Percentiles rank a stretch among this genome's conserved stretches.
These are phyloP conservation scores for Holacanthella duospinosa DNA, from an alignment of 2,888 invertebrate genomes.

Conservation along the genomic window DNA sequence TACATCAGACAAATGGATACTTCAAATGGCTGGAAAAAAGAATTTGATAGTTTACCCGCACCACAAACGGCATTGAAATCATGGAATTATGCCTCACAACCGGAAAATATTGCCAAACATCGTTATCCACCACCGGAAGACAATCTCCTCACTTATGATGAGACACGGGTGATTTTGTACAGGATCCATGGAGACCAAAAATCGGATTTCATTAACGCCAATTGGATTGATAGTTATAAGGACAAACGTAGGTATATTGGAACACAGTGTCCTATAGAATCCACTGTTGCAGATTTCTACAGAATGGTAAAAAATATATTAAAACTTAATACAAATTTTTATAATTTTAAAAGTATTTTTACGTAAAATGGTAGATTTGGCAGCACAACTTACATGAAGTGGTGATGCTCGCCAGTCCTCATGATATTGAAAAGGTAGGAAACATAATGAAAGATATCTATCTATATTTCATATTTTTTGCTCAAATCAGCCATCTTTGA, in stretches of 20 bases:
- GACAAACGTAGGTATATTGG: neutral
- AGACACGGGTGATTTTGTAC: conserved; percentile 1
- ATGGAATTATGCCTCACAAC: conserved; percentile 1
- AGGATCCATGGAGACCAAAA: neutral
- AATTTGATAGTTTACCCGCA: neutral
- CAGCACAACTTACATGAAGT: conserved; percentile 6
- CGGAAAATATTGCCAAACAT: conserved; percentile 5
- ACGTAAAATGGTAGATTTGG: neutral
- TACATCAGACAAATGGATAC: conserved; percentile 3
- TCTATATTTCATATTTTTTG: no score
- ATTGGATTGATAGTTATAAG: conserved; percentile 7
- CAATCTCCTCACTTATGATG: conserved; percentile 7
- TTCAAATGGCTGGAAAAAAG: neutral
- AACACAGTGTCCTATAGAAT: conserved; percentile 9
- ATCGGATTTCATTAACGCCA: conserved; percentile 10
- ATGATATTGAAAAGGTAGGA: conserved; percentile 11
- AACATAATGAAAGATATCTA: no score
- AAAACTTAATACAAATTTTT: neutral
- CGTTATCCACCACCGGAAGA: conserved; percentile 9
- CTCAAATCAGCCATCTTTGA: no score
- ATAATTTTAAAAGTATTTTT: neutral
- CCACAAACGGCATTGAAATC: neutral
- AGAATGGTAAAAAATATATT: conserved; percentile 6
- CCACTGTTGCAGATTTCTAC: conserved; percentile 7
- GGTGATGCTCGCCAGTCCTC: conserved; percentile 10